Evolutionary conservation across 2,797 vertebrate genomes (phyloP).

Genomic region (Knipowitschia caucasica): DNA sequence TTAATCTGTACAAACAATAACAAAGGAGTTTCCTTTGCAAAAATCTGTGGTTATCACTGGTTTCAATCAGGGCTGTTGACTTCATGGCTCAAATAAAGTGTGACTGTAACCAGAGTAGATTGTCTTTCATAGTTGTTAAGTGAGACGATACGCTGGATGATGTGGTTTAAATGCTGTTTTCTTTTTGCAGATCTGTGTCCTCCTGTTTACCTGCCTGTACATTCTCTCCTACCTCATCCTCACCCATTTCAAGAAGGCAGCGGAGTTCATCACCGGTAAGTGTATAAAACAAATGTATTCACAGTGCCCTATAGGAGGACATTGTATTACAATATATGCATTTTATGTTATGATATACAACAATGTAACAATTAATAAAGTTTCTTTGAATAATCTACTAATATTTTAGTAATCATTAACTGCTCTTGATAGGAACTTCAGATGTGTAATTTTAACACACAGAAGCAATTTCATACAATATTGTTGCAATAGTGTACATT

Average conservation of each 20-base stretch:
- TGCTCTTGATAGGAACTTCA: too few relatives aligned
- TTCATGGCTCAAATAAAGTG: background rate
- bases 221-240: slow-evolving; percentile 91
- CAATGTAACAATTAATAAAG: too few relatives aligned
- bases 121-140: slow-evolving; percentile 3
- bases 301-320: background rate
- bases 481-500: too few relatives aligned
- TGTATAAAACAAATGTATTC: slow-evolving; percentile 4
- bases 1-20: slow-evolving; percentile 37
- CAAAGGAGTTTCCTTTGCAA: slow-evolving; percentile 3
- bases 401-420: too few relatives aligned
- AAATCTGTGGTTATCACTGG: background rate
- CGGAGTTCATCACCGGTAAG: slow-evolving; percentile 90
- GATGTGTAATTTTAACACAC: too few relatives aligned
- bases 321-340: too few relatives aligned
- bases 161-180: background rate
- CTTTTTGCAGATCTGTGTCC: slow-evolving; percentile 84
- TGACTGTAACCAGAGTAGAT: background rate
- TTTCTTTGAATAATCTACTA: too few relatives aligned
- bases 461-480: too few relatives aligned
- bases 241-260: slow-evolving; percentile 90
- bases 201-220: slow-evolving; percentile 91
- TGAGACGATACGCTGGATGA: background rate
- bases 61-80: background rate
- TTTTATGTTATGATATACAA: too few relatives aligned